Percentiles rank a stretch among this genome's conserved stretches.
Evolutionary conservation across 2,113 vertebrate genomes (phyloP).

Genomic region (Campylomormyrus numenius): DNA sequence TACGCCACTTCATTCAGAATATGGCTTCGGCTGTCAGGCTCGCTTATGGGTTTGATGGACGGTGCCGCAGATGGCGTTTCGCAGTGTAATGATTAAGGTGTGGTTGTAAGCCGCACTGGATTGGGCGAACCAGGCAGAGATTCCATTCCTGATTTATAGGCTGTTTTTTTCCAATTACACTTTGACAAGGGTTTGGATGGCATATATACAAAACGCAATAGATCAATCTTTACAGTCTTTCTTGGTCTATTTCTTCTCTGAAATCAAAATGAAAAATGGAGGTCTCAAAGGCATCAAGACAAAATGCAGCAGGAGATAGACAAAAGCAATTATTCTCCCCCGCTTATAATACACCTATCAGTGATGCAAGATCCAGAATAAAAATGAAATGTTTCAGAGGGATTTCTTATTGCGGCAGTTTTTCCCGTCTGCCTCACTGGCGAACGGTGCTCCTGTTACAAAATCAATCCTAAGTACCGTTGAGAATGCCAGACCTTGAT

Average conservation of each 20-base stretch:
- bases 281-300: slow-evolving; percentile 8
- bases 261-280: slow-evolving; percentile 5
- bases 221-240: not conserved
- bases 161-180: slow-evolving; percentile 10
- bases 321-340: not conserved
- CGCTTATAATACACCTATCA: not conserved
- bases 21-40: not conserved
- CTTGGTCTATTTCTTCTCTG: not conserved
- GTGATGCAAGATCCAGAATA: not conserved
- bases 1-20: slow-evolving; percentile 12
- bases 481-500: not conserved
- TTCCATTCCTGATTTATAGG: slow-evolving; percentile 17
- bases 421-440: not conserved
- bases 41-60: slow-evolving; percentile 16
- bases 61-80: not conserved
- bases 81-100: slow-evolving; percentile 17
- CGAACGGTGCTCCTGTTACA: not conserved
- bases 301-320: not conserved
- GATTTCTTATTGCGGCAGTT: not conserved
- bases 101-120: not conserved
- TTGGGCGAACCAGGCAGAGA: not conserved
- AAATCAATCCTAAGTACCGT: not conserved
- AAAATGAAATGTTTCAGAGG: not conserved
- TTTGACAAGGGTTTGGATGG: slow-evolving; percentile 8
- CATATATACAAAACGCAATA: slow-evolving; percentile 14